Percentiles rank a stretch among this genome's conserved stretches.
These are phyloP conservation scores for Trachythela sp. DNA, from an alignment of 64 coral and sea anemone genomes.

Conservation along the genomic window DNA sequence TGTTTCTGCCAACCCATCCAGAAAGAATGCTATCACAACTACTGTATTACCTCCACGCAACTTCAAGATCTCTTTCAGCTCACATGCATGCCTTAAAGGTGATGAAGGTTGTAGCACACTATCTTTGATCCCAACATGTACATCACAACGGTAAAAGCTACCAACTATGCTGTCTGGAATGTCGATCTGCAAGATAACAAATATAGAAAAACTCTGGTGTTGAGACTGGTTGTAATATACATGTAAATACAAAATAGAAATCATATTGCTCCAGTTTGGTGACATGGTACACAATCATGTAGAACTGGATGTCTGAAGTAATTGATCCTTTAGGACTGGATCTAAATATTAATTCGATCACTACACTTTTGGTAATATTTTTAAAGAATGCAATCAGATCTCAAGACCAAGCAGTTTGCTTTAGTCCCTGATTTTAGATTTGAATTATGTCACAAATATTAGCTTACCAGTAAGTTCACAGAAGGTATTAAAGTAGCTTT, in stretches of 20 bases:
- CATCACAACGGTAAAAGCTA: neutral
- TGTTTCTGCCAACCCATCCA: neutral
- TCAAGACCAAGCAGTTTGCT: neutral
- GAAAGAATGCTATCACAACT: neutral
- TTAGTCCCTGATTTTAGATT: neutral
- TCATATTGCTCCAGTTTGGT: neutral
- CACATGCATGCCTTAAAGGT: slow-evolving; percentile 19
- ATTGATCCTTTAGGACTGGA: too few relatives aligned
- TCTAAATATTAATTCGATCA: too few relatives aligned
- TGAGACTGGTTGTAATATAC: neutral
- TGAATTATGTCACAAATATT: neutral
- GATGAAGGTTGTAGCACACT: neutral
- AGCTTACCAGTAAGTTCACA: slow-evolving; percentile 19
- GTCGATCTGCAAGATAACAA: slow-evolving; percentile 18
- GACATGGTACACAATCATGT: slow-evolving; percentile 18
- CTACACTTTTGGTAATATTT: too few relatives aligned
- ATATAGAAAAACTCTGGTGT: slow-evolving; percentile 9
- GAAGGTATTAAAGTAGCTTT: neutral
- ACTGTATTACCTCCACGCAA: neutral
- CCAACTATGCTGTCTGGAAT: neutral
- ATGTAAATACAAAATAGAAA: neutral
- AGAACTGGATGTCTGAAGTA: too few relatives aligned
- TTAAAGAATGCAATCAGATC: too few relatives aligned
- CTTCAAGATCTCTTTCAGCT: slow-evolving; percentile 11
- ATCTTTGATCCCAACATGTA: slow-evolving; percentile 36